A percentile compares a stretch with the other conserved stretches of the same genome.
phyloP scores from a whole-genome alignment of 1,140 invertebrate genomes.

The Neelides sp. region DNA sequence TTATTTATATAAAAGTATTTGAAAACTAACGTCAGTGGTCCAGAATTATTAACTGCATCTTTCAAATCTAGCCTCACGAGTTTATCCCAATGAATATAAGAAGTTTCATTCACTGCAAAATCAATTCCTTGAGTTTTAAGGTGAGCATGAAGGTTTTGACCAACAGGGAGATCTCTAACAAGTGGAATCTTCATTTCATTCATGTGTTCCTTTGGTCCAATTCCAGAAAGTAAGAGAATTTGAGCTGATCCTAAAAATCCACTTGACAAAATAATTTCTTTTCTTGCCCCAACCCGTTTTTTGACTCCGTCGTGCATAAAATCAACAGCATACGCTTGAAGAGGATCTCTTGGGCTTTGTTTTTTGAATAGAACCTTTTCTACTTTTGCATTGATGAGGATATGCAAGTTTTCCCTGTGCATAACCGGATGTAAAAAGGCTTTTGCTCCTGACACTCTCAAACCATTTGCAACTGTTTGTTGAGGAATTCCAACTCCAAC shows the following conservation, averaged over 20 bases:
- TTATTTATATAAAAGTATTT: not conserved
- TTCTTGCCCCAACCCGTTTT: too few relatives aligned
- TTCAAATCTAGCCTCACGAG: too few relatives aligned
- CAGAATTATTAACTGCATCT: too few relatives aligned
- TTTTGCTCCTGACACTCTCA: not conserved
- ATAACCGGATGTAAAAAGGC: not conserved
- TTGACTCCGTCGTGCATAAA: not conserved
- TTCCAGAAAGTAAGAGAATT: too few relatives aligned
- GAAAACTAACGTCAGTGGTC: not conserved
- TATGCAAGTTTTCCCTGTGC: not conserved
- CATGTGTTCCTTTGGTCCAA: too few relatives aligned
- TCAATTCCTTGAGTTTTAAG: not conserved
- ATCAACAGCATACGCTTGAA: not conserved
- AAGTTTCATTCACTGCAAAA: not conserved
- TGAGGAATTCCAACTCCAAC: not conserved
- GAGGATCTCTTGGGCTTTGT: too few relatives aligned
- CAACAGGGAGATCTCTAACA: not conserved
- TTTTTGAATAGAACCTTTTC: not conserved
- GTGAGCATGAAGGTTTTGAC: not conserved
- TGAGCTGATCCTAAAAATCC: too few relatives aligned
- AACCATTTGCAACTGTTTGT: not conserved
- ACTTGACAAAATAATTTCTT: too few relatives aligned
- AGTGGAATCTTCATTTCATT: not conserved
- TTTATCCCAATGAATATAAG: not conserved
- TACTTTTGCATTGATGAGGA: not conserved